Evolutionary conservation across 2,888 invertebrate genomes (phyloP), one percentile per base, ranked within the genome.

Genomic region (Pammene fasciana): DNA sequence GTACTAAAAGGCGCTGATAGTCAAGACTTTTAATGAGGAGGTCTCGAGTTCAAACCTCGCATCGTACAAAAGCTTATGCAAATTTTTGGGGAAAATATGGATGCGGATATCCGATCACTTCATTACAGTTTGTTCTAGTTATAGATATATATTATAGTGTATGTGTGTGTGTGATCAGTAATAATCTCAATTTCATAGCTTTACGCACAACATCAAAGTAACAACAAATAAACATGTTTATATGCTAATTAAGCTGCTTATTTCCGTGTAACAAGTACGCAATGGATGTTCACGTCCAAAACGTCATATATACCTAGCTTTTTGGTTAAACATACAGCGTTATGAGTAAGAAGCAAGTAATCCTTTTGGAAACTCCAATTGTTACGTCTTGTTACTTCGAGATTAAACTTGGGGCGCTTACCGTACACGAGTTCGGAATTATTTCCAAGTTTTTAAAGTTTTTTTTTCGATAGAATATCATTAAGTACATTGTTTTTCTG

Each of bases 351-450:
- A 8, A 45, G 26, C 4, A 13, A 9, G n/a, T 57, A 57, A 26
- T 43, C 57, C 43, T 45, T 43, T 9, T 9, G 13, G 26, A 43
- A 57, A 57, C 26, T 57, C 43, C 43, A 10, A 57, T 57, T 43
- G 57, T 57, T 57, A 43, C 16, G 41, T 13, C 18, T 57, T 57
- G 57, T 57, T 57, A 10, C 18, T 41, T 13, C 16, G 13, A 43
- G 43, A 26, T 57, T 43, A 18, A 26, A 57, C 57, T 57, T 57
- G 18, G 18, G 43, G 13, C n/a, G 43, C 43, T 26, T 57, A 43
- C 41, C n/a, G 57, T 57, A 43, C 18, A 56, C 43, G 43, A 57
- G 18, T 57, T 57, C 0, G 56, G 18, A 45, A 57, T n/a, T 57
- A 43, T 57, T 57, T 26, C 8, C 55, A 11, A 52, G 52, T 52